A percentile compares a stretch with the other conserved stretches of the same genome.
These are phyloP conservation scores for Drosophila malerkotliana DNA, from an alignment of 1,140 invertebrate species.

Conservation along the genomic window DNA sequence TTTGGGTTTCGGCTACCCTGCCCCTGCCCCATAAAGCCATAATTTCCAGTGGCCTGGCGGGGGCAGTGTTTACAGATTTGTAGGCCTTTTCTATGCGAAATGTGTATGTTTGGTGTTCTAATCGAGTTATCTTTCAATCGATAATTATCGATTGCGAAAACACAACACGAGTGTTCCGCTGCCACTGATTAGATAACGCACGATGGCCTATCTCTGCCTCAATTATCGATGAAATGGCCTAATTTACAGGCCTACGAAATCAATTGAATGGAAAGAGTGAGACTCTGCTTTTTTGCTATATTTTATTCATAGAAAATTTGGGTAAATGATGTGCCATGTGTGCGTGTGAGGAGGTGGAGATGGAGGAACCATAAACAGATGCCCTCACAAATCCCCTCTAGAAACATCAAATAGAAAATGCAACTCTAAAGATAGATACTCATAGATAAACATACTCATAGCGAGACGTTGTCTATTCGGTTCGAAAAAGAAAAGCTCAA, in stretches of 20 bases:
- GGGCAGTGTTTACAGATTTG: slow-evolving; percentile 52
- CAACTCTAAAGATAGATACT: slow-evolving; percentile 58
- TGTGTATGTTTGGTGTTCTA: slow-evolving; percentile 46
- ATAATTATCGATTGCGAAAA: slow-evolving; percentile 60
- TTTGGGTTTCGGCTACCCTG: slow-evolving; percentile 37
- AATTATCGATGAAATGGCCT: slow-evolving; percentile 34
- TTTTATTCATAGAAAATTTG: slow-evolving; percentile 77
- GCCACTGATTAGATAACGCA: slow-evolving; percentile 41
- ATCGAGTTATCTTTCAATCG: slow-evolving; percentile 53
- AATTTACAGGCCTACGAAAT: slow-evolving; percentile 37
- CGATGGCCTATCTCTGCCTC: slow-evolving; percentile 9
- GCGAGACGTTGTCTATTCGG: slow-evolving; percentile 43
- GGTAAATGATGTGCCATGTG: slow-evolving; percentile 71
- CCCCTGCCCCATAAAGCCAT: background rate
- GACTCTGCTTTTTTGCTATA: slow-evolving; percentile 48
- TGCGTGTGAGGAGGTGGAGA: background rate
- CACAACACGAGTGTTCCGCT: slow-evolving; percentile 13
- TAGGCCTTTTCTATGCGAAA: slow-evolving; percentile 69
- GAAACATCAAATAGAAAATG: slow-evolving; percentile 56
- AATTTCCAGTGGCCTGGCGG: too few species aligned
- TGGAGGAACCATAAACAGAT: slow-evolving; percentile 57
- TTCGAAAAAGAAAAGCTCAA: slow-evolving; percentile 50
- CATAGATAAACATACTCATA: slow-evolving; percentile 36
- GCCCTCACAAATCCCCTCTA: slow-evolving; percentile 51
- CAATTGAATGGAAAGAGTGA: slow-evolving; percentile 27